phyloP scores from a whole-genome alignment of 1,140 invertebrate genomes.

The Megathymus violae region DNA sequence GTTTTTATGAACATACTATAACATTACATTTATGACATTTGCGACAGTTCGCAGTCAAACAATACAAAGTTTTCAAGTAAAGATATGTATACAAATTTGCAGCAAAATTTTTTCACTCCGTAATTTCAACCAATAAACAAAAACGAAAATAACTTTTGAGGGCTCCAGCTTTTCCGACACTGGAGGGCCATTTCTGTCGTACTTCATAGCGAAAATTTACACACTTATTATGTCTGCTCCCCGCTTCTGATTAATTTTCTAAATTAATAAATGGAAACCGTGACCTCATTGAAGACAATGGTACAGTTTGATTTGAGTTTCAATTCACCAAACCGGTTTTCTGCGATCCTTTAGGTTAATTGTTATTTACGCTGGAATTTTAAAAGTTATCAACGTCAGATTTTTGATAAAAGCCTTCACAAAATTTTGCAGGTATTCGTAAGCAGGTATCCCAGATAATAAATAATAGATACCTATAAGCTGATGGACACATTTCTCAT shows the following conservation, averaged over 20 bases:
- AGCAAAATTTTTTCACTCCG: conserved; percentile 25
- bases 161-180: conserved; percentile 26
- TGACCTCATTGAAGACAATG: background rate
- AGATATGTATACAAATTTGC: background rate
- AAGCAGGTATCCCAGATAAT: too few relatives aligned
- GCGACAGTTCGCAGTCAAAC: conserved; percentile 4
- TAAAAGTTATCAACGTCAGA: too few relatives aligned
- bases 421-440: too few relatives aligned
- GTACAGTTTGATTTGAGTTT: too few relatives aligned
- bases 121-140: conserved; percentile 31
- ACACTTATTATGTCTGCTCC: conserved; percentile 20
- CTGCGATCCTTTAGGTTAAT: too few relatives aligned
- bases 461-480: too few relatives aligned
- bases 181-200: conserved; percentile 27
- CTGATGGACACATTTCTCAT: too few relatives aligned
- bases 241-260: conserved; percentile 23
- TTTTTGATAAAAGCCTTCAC: too few relatives aligned
- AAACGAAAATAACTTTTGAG: conserved; percentile 30
- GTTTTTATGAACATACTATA: conserved; percentile 23
- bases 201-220: conserved; percentile 24
- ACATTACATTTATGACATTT: too few relatives aligned
- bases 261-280: conserved; percentile 14
- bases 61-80: conserved; percentile 12
- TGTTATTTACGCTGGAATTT: too few relatives aligned
- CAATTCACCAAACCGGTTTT: too few relatives aligned